Conservation (phyloP, 2,888 invertebrate species). For the Emmelina monodactyla region DNA sequence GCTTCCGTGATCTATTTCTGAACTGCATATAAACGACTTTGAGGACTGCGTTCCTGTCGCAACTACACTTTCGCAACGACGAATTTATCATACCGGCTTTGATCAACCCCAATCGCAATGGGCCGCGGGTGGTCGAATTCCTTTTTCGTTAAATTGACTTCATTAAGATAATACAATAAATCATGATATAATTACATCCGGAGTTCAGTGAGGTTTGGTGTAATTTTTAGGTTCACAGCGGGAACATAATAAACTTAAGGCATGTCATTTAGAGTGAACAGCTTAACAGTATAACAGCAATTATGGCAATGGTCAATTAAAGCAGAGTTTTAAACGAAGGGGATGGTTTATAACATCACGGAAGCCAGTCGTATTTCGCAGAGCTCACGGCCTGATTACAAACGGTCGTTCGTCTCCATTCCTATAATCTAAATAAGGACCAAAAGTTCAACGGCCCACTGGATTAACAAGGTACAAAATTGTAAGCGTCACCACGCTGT, state of each 20-base stretch:
- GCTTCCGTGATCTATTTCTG: slow-evolving; percentile 65
- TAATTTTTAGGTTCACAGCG: too few species aligned
- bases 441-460: slow-evolving; percentile 59
- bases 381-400: slow-evolving; percentile 39
- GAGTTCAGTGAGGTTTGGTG: too few species aligned
- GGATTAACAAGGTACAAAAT: slow-evolving; percentile 20
- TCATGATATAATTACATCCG: too few species aligned
- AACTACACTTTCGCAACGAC: slow-evolving; percentile 35
- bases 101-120: slow-evolving; percentile 13
- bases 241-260: too few species aligned
- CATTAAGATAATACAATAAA: too few species aligned
- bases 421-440: slow-evolving; percentile 65
- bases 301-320: too few species aligned
- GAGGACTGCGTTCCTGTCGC: slow-evolving; percentile 37
- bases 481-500: slow-evolving; percentile 25
- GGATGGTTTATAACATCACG: slow-evolving; percentile 27
- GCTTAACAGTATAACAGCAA: too few species aligned
- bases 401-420: slow-evolving; percentile 45
- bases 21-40: slow-evolving; percentile 48
- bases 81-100: slow-evolving; percentile 6
- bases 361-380: slow-evolving; percentile 53
- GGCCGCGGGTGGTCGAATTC: too few species aligned
- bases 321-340: too few species aligned
- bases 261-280: too few species aligned
- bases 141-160: too few species aligned